Conservation (phyloP, 2,797 vertebrate species). For the Toxotes lorentzi region DNA sequence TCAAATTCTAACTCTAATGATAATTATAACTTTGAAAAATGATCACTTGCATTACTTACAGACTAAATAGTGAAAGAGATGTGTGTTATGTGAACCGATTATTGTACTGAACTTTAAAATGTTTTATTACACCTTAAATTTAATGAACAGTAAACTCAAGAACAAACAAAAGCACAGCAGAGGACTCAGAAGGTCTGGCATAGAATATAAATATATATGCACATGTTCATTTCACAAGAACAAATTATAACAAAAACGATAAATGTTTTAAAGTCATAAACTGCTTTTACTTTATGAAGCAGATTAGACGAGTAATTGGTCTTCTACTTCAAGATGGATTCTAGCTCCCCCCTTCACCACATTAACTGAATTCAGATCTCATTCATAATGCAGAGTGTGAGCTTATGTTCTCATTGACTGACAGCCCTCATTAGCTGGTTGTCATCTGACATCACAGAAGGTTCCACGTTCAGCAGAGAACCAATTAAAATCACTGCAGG, state of each 20-base stretch:
- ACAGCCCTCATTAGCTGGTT: constrained; percentile 45
- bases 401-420: constrained; percentile 41
- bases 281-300: background rate
- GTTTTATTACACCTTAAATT: background rate
- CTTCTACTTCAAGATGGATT: background rate
- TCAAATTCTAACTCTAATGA: too few species aligned
- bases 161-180: background rate
- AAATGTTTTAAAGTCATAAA: background rate
- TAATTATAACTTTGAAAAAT: background rate
- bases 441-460: constrained; percentile 43
- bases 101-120: background rate
- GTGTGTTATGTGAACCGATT: background rate
- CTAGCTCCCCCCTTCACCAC: background rate
- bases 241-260: background rate
- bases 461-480: constrained; percentile 48
- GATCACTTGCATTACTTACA: background rate
- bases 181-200: background rate
- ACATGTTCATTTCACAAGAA: background rate
- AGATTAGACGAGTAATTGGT: background rate
- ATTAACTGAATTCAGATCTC: constrained; percentile 16
- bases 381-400: constrained; percentile 35
- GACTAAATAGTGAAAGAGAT: too few species aligned
- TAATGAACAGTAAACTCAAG: background rate
- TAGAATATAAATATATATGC: background rate
- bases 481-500: constrained; percentile 48